Conservation (phyloP, 2,888 invertebrate genomes). For the Drosophila affinis region DNA sequence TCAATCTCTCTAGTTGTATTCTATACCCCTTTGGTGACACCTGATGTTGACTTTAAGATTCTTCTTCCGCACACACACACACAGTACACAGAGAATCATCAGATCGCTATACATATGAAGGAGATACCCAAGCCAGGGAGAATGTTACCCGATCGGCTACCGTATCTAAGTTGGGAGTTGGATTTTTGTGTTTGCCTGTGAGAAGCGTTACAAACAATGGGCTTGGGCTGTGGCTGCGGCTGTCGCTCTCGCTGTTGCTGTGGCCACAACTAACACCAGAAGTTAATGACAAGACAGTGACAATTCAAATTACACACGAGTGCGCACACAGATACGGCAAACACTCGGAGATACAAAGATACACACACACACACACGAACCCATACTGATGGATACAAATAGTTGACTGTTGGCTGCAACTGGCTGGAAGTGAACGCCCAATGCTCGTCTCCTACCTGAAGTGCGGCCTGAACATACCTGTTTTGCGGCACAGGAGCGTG, state of each 20-base stretch:
- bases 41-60: slow-evolving; percentile 27
- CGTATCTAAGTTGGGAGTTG: slow-evolving; percentile 60
- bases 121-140: not conserved
- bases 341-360: slow-evolving; percentile 7
- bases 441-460: slow-evolving; percentile 50
- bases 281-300: slow-evolving; percentile 80
- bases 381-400: slow-evolving; percentile 8
- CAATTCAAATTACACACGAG: slow-evolving; percentile 73
- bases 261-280: slow-evolving; percentile 71
- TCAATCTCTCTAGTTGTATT: too few relatives aligned
- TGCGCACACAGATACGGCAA: slow-evolving; percentile 28
- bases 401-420: slow-evolving; percentile 29
- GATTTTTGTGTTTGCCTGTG: slow-evolving; percentile 70
- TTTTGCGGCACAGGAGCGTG: slow-evolving; percentile 69
- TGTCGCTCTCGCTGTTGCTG: slow-evolving; percentile 15
- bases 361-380: slow-evolving; percentile 17
- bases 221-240: slow-evolving; percentile 38
- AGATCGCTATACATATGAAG: slow-evolving; percentile 22
- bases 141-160: slow-evolving; percentile 48
- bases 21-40: slow-evolving; percentile 5
- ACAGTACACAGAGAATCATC: not conserved
- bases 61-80: slow-evolving; percentile 3
- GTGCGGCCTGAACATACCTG: slow-evolving; percentile 64
- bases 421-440: slow-evolving; percentile 71
- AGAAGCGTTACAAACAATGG: slow-evolving; percentile 69